Conservation (phyloP, 2,797 vertebrate species). For the Danio kyathit region DNA sequence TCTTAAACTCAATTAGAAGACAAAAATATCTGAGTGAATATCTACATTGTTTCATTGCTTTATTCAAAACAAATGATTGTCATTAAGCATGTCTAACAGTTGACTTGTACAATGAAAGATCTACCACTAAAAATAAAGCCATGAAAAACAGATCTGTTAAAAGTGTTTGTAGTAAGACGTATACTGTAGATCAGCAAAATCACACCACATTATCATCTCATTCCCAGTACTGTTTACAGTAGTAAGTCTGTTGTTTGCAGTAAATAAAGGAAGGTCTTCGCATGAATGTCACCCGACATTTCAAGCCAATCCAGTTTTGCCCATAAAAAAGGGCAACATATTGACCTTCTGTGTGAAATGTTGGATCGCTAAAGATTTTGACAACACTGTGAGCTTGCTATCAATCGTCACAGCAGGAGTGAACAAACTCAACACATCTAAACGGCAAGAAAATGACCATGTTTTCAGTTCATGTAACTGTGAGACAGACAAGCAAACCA, state of each 20-base stretch:
- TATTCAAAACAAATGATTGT: not conserved
- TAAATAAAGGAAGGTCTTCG: constrained; percentile 44
- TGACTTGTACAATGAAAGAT: not conserved
- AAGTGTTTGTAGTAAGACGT: not conserved
- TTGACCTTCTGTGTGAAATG: not conserved
- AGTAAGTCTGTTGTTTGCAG: constrained; percentile 44
- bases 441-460: constrained; percentile 11
- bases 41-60: not conserved
- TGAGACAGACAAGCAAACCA: not conserved
- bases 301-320: constrained; percentile 35
- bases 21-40: not conserved
- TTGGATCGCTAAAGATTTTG: not conserved
- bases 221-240: constrained; percentile 39
- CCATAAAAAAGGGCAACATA: constrained; percentile 15
- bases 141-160: not conserved
- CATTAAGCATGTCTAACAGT: not conserved
- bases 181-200: not conserved
- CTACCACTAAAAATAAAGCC: not conserved
- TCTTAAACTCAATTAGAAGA: not conserved
- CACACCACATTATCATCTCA: not conserved
- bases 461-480: not conserved
- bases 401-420: constrained; percentile 11
- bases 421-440: not conserved
- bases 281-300: not conserved
- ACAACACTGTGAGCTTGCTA: not conserved